Conservation (phyloP, 2,888 invertebrate genomes). For the Lathronympha strigana region DNA sequence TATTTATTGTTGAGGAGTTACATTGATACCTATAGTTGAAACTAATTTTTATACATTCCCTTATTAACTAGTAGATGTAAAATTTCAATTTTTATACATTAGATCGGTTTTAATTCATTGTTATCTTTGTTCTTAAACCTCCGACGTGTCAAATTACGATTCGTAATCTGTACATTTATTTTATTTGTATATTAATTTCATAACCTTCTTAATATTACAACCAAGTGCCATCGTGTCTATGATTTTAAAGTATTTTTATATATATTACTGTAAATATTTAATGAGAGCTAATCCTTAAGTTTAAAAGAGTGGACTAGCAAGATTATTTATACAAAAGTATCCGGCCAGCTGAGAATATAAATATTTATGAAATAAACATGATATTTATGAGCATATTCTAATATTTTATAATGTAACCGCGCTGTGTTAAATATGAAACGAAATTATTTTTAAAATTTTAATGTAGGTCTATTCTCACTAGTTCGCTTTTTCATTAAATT, state of each 20-base stretch:
- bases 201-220: slow-evolving; percentile 69
- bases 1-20: slow-evolving; percentile 79
- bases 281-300: slow-evolving; percentile 58
- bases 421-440: slow-evolving; percentile 53
- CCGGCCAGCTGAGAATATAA: slow-evolving; percentile 67
- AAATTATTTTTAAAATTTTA: slow-evolving; percentile 44
- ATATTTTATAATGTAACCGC: slow-evolving; percentile 33
- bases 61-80: slow-evolving; percentile 51
- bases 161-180: slow-evolving; percentile 46
- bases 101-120: slow-evolving; percentile 46
- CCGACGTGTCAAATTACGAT: slow-evolving; percentile 59
- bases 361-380: slow-evolving; percentile 49
- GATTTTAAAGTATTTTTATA: slow-evolving; percentile 78
- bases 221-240: slow-evolving; percentile 81
- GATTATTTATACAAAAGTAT: slow-evolving; percentile 59
- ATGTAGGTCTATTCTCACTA: slow-evolving; percentile 1
- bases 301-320: slow-evolving; percentile 69
- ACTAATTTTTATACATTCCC: slow-evolving; percentile 79
- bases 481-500: background rate
- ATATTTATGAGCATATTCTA: slow-evolving; percentile 57
- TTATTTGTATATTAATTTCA: slow-evolving; percentile 55
- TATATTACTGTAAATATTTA: slow-evolving; percentile 72
- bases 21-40: slow-evolving; percentile 69
- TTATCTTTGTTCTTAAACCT: slow-evolving; percentile 49
- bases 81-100: slow-evolving; percentile 44